Evolutionary conservation across 2,113 vertebrate species (phyloP).

Genomic region (Corythaeola cristata): DNA sequence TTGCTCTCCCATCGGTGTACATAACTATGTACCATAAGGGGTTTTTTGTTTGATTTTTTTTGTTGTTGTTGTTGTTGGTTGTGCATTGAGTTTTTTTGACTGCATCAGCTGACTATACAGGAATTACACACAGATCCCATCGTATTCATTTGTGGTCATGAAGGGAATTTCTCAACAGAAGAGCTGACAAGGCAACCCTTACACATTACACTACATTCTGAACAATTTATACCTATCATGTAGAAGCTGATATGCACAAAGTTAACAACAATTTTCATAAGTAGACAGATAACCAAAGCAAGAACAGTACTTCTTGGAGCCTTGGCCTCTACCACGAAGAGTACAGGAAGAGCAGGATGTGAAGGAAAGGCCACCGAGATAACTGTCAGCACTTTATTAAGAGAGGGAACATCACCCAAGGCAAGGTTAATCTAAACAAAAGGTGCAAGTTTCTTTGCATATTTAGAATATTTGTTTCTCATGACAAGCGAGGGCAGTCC

Average conservation of each 20-base stretch:
- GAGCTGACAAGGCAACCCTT: not conserved
- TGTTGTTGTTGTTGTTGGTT: too few relatives aligned
- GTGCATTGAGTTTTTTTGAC: not conserved
- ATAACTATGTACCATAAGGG: not conserved
- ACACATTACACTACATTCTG: not conserved
- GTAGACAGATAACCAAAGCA: not conserved
- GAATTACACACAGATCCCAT: not conserved
- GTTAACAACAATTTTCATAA: not conserved
- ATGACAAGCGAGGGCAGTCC: not conserved
- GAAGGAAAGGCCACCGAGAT: slow-evolving; percentile 12
- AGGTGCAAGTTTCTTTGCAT: not conserved
- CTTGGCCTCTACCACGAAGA: not conserved
- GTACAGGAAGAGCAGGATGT: slow-evolving; percentile 12
- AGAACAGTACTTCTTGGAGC: not conserved
- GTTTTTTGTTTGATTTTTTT: not conserved
- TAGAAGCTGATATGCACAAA: not conserved
- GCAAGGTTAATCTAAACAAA: not conserved
- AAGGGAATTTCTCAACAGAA: not conserved
- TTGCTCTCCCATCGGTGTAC: not conserved
- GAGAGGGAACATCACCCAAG: not conserved
- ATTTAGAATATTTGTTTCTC: not conserved
- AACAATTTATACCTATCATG: not conserved
- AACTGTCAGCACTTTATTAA: not conserved
- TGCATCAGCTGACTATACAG: not conserved
- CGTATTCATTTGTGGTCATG: not conserved